Percentiles rank a stretch among this genome's conserved stretches.
phyloP scores from a whole-genome alignment of 1,140 invertebrate species.

The Zophobas morio region DNA sequence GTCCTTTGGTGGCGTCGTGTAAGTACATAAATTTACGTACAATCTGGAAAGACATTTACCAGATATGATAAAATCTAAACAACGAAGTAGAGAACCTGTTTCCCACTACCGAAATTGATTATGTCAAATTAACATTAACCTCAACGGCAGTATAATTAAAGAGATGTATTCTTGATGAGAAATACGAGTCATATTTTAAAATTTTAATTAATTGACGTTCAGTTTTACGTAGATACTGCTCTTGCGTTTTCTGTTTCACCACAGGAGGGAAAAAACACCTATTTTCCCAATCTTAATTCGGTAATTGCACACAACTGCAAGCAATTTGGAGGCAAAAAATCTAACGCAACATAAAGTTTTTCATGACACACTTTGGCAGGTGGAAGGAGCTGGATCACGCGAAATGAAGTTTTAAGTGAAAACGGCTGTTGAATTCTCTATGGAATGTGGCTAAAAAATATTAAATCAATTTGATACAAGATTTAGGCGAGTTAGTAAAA shows the following conservation, averaged over 20 bases:
- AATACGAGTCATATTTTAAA: conserved; percentile 25
- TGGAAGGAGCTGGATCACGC: conserved; percentile 26
- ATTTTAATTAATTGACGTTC: conserved; percentile 8
- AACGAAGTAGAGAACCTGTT: conserved; percentile 20
- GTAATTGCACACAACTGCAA: conserved; percentile 40
- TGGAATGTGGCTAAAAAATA: not conserved
- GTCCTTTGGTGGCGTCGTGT: not conserved
- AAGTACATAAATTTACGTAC: conserved; percentile 26
- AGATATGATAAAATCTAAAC: conserved; percentile 26
- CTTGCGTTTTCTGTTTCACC: conserved; percentile 1
- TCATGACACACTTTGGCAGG: conserved; percentile 28
- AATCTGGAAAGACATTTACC: conserved; percentile 26
- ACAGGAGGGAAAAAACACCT: conserved; percentile 7
- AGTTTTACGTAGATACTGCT: not conserved
- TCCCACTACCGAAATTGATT: conserved; percentile 33
- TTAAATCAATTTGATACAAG: too few relatives aligned
- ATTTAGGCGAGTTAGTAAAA: too few relatives aligned
- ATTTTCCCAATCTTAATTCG: conserved; percentile 17
- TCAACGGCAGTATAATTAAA: conserved; percentile 22
- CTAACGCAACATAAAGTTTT: conserved; percentile 30
- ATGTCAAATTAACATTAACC: conserved; percentile 33
- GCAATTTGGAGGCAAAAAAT: conserved; percentile 31
- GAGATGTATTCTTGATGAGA: conserved; percentile 13
- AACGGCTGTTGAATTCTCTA: not conserved
- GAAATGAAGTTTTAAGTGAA: conserved; percentile 22